Percentiles rank a stretch among this genome's conserved stretches.
Conservation (phyloP, 2,113 vertebrate genomes). For the Salvelinus alpinus region DNA sequence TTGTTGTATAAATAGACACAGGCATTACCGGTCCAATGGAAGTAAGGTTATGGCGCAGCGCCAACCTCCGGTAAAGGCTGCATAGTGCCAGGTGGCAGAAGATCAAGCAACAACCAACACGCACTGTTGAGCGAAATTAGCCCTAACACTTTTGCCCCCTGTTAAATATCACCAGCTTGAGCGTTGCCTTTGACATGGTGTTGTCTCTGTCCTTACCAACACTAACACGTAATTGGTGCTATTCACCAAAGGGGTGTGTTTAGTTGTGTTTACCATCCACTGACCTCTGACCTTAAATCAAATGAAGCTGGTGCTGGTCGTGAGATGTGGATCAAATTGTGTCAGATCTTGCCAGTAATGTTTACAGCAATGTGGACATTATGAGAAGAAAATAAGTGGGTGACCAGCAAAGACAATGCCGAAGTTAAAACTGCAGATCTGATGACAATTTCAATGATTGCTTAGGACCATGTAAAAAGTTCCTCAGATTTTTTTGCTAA, state of each 20-base stretch:
- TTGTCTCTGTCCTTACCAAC: no score
- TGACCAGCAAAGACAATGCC: neutral
- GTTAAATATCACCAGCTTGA: neutral
- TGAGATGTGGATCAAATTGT: no score
- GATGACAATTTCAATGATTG: conserved; percentile 43
- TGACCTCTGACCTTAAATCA: no score
- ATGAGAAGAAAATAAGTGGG: neutral
- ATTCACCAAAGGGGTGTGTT: no score
- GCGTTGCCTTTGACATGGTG: conserved; percentile 19
- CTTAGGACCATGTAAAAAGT: conserved; percentile 28
- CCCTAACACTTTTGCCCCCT: conserved; percentile 26
- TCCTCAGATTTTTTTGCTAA: conserved; percentile 39
- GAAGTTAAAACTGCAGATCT: neutral
- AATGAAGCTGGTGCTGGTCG: no score
- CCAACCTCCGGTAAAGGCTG: conserved; percentile 64
- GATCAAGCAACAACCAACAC: conserved; percentile 59
- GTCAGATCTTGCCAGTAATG: no score
- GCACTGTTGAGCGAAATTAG: conserved; percentile 48
- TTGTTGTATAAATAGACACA: conserved; percentile 73
- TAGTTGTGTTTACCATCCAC: no score
- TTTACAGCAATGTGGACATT: neutral
- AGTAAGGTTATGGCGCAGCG: conserved; percentile 66
- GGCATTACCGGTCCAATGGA: conserved; percentile 68
- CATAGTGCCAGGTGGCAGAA: conserved; percentile 59
- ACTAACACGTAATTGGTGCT: conserved; percentile 6